phyloP scores from a whole-genome alignment of 1,140 invertebrate species.

The Phenacoccus solenopsis region DNA sequence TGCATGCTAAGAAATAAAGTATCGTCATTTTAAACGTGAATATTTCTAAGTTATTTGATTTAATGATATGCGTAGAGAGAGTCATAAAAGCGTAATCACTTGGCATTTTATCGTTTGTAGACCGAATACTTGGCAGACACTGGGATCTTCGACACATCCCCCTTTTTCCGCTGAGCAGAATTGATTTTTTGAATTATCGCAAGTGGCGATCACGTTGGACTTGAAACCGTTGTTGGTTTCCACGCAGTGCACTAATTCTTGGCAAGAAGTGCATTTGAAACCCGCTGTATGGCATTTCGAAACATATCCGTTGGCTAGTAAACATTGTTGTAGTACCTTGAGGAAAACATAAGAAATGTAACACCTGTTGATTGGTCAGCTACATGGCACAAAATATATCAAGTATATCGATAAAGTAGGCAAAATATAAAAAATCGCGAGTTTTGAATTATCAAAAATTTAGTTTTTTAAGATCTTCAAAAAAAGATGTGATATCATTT shows the following conservation, averaged over 20 bases:
- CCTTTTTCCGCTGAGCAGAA: constrained; percentile 12
- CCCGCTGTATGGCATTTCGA: constrained; percentile 11
- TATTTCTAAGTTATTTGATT: no score
- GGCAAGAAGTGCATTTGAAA: constrained; percentile 15
- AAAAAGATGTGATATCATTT: no score
- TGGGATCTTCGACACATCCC: background rate
- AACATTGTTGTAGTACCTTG: no score
- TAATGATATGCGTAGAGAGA: no score
- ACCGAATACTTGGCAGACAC: constrained; percentile 17
- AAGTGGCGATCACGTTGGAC: background rate
- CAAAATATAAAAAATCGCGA: no score
- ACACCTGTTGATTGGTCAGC: no score
- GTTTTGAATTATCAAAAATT: no score
- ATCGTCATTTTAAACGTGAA: no score
- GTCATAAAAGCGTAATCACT: background rate
- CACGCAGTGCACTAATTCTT: constrained; percentile 4
- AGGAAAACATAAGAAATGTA: no score
- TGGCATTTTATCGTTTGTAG: constrained; percentile 10
- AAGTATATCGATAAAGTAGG: no score
- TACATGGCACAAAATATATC: no score
- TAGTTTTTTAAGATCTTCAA: no score
- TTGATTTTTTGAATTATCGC: constrained; percentile 6
- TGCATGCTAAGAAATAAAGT: background rate
- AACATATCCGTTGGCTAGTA: constrained; percentile 9
- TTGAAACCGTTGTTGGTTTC: background rate